Evolutionary conservation across 2,797 vertebrate genomes (phyloP).

Genomic region (Notolabrus celidotus): DNA sequence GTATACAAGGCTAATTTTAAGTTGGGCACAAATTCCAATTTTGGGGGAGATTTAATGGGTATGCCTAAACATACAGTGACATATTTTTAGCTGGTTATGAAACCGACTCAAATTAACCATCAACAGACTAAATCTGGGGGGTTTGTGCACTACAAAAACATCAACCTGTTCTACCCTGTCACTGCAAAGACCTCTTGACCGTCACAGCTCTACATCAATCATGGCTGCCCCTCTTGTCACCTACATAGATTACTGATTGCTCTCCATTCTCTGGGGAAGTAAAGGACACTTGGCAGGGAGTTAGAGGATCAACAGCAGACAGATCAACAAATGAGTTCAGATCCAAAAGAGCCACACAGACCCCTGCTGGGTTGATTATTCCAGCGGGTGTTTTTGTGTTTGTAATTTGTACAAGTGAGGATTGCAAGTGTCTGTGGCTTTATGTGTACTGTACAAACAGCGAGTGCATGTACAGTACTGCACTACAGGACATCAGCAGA

Average conservation of each 20-base stretch:
- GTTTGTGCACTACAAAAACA: not conserved
- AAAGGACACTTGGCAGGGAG: conserved; percentile 20
- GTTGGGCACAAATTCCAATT: too few species aligned
- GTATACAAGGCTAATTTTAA: too few species aligned
- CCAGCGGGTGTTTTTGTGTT: conserved; percentile 46
- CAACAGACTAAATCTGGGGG: too few species aligned
- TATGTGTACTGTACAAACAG: conserved; percentile 26
- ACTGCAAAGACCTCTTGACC: not conserved
- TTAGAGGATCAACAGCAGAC: conserved; percentile 30
- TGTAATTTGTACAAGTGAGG: conserved; percentile 25
- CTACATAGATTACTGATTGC: conserved; percentile 21
- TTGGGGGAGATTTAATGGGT: too few species aligned
- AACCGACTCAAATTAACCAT: too few species aligned
- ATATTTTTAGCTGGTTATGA: too few species aligned
- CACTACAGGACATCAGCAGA: conserved; percentile 66
- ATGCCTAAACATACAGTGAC: too few species aligned
- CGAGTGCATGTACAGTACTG: conserved; percentile 38
- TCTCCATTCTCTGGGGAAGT: conserved; percentile 22
- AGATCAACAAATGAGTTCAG: conserved; percentile 36
- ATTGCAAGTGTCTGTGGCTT: conserved; percentile 6
- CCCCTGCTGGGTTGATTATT: conserved; percentile 50
- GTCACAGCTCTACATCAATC: not conserved
- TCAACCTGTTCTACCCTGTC: not conserved
- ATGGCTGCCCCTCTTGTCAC: conserved; percentile 44
- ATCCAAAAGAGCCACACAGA: conserved; percentile 26